phyloP scores from a whole-genome alignment of 2,797 vertebrate genomes.

The Bradypodion pumilum region DNA sequence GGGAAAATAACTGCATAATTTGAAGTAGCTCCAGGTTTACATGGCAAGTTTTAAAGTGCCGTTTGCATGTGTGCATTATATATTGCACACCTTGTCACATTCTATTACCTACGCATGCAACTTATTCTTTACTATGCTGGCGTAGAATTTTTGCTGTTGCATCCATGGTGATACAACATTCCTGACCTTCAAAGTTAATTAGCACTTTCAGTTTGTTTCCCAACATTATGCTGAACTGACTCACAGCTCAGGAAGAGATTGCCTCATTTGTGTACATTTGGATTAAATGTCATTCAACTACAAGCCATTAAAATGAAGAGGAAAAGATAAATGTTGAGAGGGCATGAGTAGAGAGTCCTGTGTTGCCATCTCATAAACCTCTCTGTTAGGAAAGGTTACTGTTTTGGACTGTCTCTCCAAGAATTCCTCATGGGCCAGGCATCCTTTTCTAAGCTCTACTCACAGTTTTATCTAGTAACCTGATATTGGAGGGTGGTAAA shows the following conservation, averaged over 20 bases:
- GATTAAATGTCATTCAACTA: neutral
- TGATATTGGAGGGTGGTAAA: neutral
- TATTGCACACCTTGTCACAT: slow-evolving; percentile 47
- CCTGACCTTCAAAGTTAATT: slow-evolving; percentile 56
- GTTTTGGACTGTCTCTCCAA: too few relatives aligned
- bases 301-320: neutral
- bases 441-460: too few relatives aligned
- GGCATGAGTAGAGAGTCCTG: neutral
- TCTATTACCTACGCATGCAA: slow-evolving; percentile 28
- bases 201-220: slow-evolving; percentile 36
- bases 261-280: neutral
- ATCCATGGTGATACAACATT: slow-evolving; percentile 3
- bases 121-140: slow-evolving; percentile 13
- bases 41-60: slow-evolving; percentile 7
- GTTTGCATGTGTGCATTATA: slow-evolving; percentile 30
- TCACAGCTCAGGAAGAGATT: neutral
- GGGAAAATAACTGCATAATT: neutral
- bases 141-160: slow-evolving; percentile 28
- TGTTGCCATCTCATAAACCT: rapidly evolving
- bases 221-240: neutral
- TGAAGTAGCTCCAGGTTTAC: neutral
- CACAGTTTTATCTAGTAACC: neutral
- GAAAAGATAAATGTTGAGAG: neutral
- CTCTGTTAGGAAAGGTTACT: too few relatives aligned
- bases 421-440: neutral